phyloP scores from a whole-genome alignment of 2,888 invertebrate genomes.

The Nebria brevicollis region DNA sequence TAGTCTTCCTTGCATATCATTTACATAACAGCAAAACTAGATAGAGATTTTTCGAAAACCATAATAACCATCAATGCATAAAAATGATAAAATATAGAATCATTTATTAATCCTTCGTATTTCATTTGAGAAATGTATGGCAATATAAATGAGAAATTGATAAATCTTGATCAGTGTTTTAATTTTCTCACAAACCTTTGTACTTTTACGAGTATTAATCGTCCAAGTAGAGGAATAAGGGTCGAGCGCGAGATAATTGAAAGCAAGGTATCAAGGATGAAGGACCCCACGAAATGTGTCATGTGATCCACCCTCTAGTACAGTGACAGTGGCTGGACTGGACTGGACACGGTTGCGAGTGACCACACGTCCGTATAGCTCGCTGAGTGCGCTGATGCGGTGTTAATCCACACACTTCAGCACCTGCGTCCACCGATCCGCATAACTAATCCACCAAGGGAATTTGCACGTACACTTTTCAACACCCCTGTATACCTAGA shows the following conservation, averaged over 20 bases:
- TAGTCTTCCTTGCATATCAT: neutral
- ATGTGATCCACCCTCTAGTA: conserved; percentile 20
- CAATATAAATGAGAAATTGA: neutral
- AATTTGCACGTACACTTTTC: conserved; percentile 1
- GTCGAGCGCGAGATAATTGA: conserved; percentile 18
- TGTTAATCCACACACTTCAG: conserved; percentile 41
- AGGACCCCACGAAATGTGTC: conserved; percentile 14
- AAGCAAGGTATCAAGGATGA: conserved; percentile 21
- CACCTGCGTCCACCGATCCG: conserved; percentile 32
- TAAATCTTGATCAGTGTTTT: neutral
- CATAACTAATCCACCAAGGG: conserved; percentile 4
- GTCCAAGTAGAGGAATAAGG: neutral
- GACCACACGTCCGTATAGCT: conserved; percentile 4
- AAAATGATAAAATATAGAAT: neutral
- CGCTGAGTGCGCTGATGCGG: conserved; percentile 5
- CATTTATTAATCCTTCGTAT: conserved; percentile 8
- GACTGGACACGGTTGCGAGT: conserved; percentile 21
- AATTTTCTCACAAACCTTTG: neutral
- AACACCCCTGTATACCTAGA: neutral
- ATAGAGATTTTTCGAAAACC: neutral
- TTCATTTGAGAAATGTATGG: neutral
- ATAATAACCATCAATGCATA: neutral
- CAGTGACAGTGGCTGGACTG: neutral
- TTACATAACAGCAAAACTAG: neutral
- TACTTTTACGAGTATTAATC: neutral